phyloP scores from a whole-genome alignment of 2,888 invertebrate species.

The Apantesis nais region DNA sequence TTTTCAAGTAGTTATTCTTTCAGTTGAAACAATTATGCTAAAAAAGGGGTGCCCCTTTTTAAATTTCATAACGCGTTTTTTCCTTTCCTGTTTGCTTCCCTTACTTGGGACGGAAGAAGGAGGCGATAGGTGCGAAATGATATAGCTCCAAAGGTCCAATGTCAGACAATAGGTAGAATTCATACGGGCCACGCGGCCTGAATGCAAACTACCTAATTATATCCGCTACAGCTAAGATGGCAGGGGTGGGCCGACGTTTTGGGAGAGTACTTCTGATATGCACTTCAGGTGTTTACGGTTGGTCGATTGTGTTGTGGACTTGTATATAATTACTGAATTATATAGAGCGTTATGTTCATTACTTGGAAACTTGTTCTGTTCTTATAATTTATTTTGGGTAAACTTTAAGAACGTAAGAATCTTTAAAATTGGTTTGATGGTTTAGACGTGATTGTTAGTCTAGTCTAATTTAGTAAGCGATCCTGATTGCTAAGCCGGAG shows the following conservation, averaged over 20 bases:
- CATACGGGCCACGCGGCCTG: slow-evolving; percentile 75
- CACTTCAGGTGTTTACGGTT: slow-evolving; percentile 62
- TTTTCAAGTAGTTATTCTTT: slow-evolving; percentile 38
- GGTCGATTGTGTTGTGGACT: slow-evolving; percentile 51
- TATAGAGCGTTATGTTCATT: not conserved
- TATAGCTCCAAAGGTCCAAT: slow-evolving; percentile 83
- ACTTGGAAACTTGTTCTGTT: not conserved
- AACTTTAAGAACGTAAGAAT: too few relatives aligned
- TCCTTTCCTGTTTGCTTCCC: slow-evolving; percentile 48
- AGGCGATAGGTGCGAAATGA: slow-evolving; percentile 81
- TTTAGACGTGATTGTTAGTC: not conserved
- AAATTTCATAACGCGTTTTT: slow-evolving; percentile 74
- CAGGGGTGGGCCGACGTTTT: slow-evolving; percentile 50
- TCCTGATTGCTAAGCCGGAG: not conserved
- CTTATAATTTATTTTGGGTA: too few relatives aligned
- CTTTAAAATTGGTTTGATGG: too few relatives aligned
- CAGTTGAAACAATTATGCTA: slow-evolving; percentile 42
- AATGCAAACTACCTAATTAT: slow-evolving; percentile 84
- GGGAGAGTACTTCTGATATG: slow-evolving; percentile 44
- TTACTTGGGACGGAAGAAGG: slow-evolving; percentile 53
- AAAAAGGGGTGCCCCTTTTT: slow-evolving; percentile 54
- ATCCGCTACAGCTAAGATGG: slow-evolving; percentile 72
- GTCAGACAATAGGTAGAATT: slow-evolving; percentile 85
- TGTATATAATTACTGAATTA: slow-evolving; percentile 22
- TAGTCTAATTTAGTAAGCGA: not conserved